Evolutionary conservation across 2,113 vertebrate genomes (phyloP), one percentile per base, ranked within the genome.

Genomic region (Lagopus leucura): DNA sequence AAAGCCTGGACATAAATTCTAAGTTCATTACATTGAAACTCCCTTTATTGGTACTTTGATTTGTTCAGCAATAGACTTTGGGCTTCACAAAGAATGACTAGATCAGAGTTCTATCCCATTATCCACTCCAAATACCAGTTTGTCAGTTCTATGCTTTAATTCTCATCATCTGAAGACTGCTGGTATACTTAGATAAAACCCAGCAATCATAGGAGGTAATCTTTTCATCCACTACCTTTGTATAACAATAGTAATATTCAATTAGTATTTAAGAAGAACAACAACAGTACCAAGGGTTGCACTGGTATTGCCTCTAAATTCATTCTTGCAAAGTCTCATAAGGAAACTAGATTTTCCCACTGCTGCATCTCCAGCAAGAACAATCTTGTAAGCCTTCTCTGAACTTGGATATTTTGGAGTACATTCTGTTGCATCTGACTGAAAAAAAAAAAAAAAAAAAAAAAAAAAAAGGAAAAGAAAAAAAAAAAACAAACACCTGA

Each of bases 261-360:
- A 28, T 80, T 8, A 88, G 5, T 50, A 90, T 30, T 86, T 63
- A 84, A 48, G 34, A 70, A 81, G 8, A 86, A 85, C 15, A 87
- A 38, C 5, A 88, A 91, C 40, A 96, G 82, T 98, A 99, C 99
- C 99, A 17, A 99, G 95, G 15, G 99, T 99, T 34, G 99, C 97
- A 82, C 98, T 98, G 79, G 98, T 98, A 90, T 98, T 98, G 57
- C 98, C 96, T 93, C 98, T 98, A 96, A 99, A 99, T 96, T 99
- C 99, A 34, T 99, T 99, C 97, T 99, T 99, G 98, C 99, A 99
- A 89, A 99, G 98, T 45, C 99, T 98, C 75, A 98, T 98, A 81
- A 99, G 98, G 93, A 99, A 99, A 96, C 99, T 99, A 84, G 99
- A 99, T 94, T 99, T 99, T 65, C 99, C 99, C 90, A 99, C 99